Evolutionary conservation across 2,888 invertebrate species (phyloP), one percentile per base, ranked within the genome.

Genomic region (Caenorhabditis afra): DNA sequence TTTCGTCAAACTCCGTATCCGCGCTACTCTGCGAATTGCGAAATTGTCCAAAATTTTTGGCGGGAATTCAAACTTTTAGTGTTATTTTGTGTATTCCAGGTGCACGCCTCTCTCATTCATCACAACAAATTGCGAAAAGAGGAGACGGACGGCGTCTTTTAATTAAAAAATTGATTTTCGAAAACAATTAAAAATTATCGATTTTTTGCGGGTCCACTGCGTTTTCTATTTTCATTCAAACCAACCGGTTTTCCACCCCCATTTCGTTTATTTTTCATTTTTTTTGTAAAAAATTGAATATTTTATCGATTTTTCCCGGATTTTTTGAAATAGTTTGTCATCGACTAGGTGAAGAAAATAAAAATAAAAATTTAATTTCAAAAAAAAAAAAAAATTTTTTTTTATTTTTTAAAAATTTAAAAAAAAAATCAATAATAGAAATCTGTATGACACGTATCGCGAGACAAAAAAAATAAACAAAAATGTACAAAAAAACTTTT

Each of bases 61-160:
- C n/a, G n/a, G n/a, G n/a, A n/a, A n/a, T 52, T 22, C 4, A 53
- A 23, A 53, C 2, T 53, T 53, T 29, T 23, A 29, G 1, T 23
- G 20, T 29, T 29, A n/a, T n/a, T n/a, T n/a, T n/a, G n/a, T n/a
- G n/a, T 29, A 11, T 66, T 76, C 1, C 62, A 76, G 75, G 75
- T 76, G 5, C 75, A 76, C 62, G 65, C 75, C n/a, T 76, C 75
- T 5, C 50, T 76, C n/a, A 76, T 76, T 29, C 75, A 76, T 16
- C 75, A 76, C 20, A 52, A 76, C 16, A 67, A 67, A 35, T 29
- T 49, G 14, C 67, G 75, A 35, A 66, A 61, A 55, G 62, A 67
- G n/a, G 67, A 76, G n/a, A 22, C 50, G 1, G 75, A 67, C 35
- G 59, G n/a, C 29, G 52, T 57, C 62, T 55, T 75, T 67, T 67